phyloP scores from a whole-genome alignment of 2,888 invertebrate genomes.

The Meliscaeva auricollis region DNA sequence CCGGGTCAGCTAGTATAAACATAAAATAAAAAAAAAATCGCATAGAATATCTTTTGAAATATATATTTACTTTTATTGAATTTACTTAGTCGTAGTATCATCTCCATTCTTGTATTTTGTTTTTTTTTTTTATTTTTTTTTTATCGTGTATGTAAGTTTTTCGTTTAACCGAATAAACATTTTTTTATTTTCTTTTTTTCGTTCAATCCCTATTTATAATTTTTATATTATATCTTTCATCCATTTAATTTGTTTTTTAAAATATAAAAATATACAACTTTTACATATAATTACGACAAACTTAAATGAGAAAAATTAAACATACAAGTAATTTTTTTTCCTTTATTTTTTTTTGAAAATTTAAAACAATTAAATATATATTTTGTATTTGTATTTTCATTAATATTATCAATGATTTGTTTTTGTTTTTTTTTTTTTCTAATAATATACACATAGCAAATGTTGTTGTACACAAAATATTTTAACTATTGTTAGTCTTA shows the following conservation, averaged over 20 bases:
- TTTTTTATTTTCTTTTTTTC: constrained; percentile 41
- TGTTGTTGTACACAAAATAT: constrained; percentile 76
- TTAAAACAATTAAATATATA: constrained; percentile 70
- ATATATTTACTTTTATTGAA: constrained; percentile 69
- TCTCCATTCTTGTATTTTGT: constrained; percentile 26
- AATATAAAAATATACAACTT: constrained; percentile 76
- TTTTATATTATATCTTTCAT: constrained; percentile 54
- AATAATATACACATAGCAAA: constrained; percentile 73
- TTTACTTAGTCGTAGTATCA: constrained; percentile 67
- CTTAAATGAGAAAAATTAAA: constrained; percentile 66
- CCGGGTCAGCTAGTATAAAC: too few relatives aligned
- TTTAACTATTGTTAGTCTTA: constrained; percentile 72
- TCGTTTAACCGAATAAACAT: constrained; percentile 52
- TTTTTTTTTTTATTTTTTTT: constrained; percentile 31
- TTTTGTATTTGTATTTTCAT: constrained; percentile 42
- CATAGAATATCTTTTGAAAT: constrained; percentile 39
- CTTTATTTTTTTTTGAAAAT: constrained; percentile 39
- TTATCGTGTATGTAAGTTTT: constrained; percentile 54
- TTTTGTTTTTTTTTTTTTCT: constrained; percentile 36
- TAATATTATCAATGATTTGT: constrained; percentile 29
- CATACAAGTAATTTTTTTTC: constrained; percentile 35
- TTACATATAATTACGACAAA: constrained; percentile 74
- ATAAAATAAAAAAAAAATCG: too few relatives aligned
- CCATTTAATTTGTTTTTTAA: constrained; percentile 68
- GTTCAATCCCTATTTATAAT: constrained; percentile 50